A percentile compares a stretch with the other conserved stretches of the same genome.
phyloP scores from a whole-genome alignment of 2,888 invertebrate genomes.

The Noctua comes region DNA sequence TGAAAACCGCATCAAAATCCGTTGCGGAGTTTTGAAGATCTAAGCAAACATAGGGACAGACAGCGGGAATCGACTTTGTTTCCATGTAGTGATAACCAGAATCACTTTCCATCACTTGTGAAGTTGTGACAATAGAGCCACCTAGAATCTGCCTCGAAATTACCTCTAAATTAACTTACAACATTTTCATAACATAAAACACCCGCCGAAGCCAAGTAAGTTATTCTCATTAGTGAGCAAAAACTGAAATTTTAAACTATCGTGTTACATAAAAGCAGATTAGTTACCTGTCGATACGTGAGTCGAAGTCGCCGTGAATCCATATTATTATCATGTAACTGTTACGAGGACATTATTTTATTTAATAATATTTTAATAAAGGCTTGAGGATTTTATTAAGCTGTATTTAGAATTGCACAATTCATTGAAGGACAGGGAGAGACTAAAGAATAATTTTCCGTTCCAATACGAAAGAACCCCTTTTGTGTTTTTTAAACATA shows the following conservation, averaged over 20 bases:
- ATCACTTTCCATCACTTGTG: neutral
- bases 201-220: conserved; percentile 22
- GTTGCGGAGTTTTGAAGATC: no score
- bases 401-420: no score
- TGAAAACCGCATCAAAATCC: no score
- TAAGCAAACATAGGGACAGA: no score
- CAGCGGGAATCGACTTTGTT: no score
- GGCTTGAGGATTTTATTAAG: no score
- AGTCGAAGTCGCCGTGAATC: conserved; percentile 32
- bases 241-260: conserved; percentile 38
- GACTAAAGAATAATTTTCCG: no score
- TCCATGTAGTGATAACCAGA: no score
- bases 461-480: no score
- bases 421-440: no score
- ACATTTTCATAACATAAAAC: conserved; percentile 3
- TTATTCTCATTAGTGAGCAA: conserved; percentile 18
- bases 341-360: conserved; percentile 43
- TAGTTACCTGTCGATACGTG: conserved; percentile 17
- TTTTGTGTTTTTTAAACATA: no score
- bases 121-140: neutral
- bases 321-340: conserved; percentile 37
- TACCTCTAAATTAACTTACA: neutral
- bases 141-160: neutral
- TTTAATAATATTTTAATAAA: conserved; percentile 19
- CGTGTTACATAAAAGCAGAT: conserved; percentile 35